Percentiles rank a stretch among this genome's conserved stretches.
phyloP scores from a whole-genome alignment of 2,888 invertebrate genomes.

The Gymnosoma rotundatum region DNA sequence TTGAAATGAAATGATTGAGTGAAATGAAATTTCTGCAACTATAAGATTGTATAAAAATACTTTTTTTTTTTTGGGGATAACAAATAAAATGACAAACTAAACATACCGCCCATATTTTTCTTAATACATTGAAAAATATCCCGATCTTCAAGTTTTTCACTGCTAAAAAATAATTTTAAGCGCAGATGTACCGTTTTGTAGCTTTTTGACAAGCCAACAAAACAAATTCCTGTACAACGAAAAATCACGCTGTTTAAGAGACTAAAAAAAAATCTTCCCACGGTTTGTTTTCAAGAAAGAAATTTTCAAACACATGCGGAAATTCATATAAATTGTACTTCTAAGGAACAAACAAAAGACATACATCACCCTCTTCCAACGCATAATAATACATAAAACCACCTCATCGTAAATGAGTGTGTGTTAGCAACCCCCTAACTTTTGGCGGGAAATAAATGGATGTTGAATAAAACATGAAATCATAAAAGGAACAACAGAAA shows the following conservation, averaged over 20 bases:
- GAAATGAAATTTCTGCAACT: no score
- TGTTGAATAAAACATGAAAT: neutral
- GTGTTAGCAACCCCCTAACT: slow-evolving; percentile 66
- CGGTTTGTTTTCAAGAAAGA: slow-evolving; percentile 66
- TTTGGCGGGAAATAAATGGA: slow-evolving; percentile 61
- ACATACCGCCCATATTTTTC: neutral
- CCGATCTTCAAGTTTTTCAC: neutral
- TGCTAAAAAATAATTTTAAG: slow-evolving; percentile 9
- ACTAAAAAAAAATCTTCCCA: slow-evolving; percentile 67
- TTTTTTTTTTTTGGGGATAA: neutral
- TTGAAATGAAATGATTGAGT: no score
- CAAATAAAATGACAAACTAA: neutral
- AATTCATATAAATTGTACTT: slow-evolving; percentile 73
- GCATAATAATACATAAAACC: slow-evolving; percentile 48
- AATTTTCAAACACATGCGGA: slow-evolving; percentile 58
- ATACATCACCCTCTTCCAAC: slow-evolving; percentile 76
- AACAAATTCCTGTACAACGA: slow-evolving; percentile 54
- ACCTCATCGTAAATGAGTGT: slow-evolving; percentile 45
- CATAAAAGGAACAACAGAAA: no score
- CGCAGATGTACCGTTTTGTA: slow-evolving; percentile 63
- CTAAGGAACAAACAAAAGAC: slow-evolving; percentile 64
- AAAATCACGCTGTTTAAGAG: slow-evolving; percentile 54
- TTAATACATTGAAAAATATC: neutral
- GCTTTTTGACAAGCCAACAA: slow-evolving; percentile 31
- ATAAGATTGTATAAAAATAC: no score